Conservation (phyloP, 1,140 invertebrate genomes). For the Leptopilina clavipes region DNA sequence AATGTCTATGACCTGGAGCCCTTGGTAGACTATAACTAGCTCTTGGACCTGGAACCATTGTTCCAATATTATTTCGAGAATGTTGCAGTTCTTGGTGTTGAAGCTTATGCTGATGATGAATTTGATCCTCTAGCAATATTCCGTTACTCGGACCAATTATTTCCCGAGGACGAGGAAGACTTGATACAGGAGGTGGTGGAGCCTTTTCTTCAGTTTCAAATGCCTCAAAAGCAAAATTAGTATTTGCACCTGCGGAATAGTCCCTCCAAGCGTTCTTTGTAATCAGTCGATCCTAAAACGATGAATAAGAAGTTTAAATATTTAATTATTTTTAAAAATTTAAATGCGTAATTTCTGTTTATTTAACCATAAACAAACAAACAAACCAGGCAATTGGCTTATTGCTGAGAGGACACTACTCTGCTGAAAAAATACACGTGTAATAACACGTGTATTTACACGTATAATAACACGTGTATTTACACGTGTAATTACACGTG, state of each 20-base stretch:
- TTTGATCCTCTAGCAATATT: constrained; percentile 49
- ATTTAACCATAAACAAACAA: too few species aligned
- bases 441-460: too few species aligned
- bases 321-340: background rate
- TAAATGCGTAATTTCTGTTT: too few species aligned
- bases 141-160: constrained; percentile 59
- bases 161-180: constrained; percentile 71
- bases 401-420: too few species aligned
- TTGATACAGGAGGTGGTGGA: constrained; percentile 67
- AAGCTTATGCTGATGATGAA: constrained; percentile 50
- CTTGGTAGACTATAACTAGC: constrained; percentile 73
- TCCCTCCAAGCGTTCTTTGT: constrained; percentile 90
- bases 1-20: constrained; percentile 66
- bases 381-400: too few species aligned
- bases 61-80: constrained; percentile 46
- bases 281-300: constrained; percentile 84
- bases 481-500: too few species aligned
- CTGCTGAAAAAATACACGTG: too few species aligned
- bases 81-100: constrained; percentile 44
- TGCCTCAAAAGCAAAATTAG: constrained; percentile 91
- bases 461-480: too few species aligned
- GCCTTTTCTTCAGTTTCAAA: constrained; percentile 87
- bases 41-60: constrained; percentile 67
- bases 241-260: constrained; percentile 84
- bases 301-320: background rate